Percentiles rank a stretch among this genome's conserved stretches.
Evolutionary conservation across 2,113 vertebrate genomes (phyloP).

Genomic region (Myrmecobius fasciatus): DNA sequence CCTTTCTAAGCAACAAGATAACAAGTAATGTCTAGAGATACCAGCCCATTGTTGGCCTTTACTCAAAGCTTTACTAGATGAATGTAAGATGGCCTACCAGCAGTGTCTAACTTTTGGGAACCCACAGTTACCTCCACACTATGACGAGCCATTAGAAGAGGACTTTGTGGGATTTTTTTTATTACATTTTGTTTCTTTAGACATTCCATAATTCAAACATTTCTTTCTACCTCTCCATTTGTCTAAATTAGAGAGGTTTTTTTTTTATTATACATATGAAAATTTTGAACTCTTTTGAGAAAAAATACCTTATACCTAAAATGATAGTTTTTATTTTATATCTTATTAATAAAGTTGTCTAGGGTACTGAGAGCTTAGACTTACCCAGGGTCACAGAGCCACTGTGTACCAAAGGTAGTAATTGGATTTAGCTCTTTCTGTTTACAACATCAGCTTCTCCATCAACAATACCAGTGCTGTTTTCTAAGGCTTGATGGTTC

Average conservation of each 20-base stretch:
- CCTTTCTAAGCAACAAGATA: neutral
- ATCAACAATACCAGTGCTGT: neutral
- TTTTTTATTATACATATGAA: neutral
- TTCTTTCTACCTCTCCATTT: neutral
- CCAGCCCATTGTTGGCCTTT: neutral
- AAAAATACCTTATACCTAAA: conserved; percentile 30
- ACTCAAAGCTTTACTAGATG: neutral
- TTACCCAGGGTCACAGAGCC: neutral
- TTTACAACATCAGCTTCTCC: neutral
- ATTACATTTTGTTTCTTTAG: neutral
- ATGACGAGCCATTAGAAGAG: neutral
- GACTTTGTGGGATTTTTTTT: neutral
- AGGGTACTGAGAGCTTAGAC: neutral
- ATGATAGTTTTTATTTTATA: conserved; percentile 4
- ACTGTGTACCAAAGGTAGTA: neutral
- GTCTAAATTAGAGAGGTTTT: neutral
- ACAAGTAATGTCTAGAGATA: neutral
- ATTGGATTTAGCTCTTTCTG: neutral
- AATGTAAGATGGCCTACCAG: neutral
- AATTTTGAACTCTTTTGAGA: conserved; percentile 35
- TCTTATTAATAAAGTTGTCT: conserved; percentile 8
- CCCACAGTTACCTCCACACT: neutral
- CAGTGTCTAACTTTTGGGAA: neutral
- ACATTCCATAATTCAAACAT: conserved; percentile 2
- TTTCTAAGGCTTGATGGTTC: neutral